Evolutionary conservation across 1,140 invertebrate species (phyloP).

Genomic region (Drosophila melanogaster): Release_6_plus_ISO1_MT NT_037436.4:15120501-15121000

Average conservation of each 20-base stretch:
- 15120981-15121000: no score
- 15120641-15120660: conserved; percentile 89
- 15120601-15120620: conserved; percentile 92
- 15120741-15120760: conserved; percentile 87
- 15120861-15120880: conserved; percentile 81
- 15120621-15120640: conserved; percentile 90
- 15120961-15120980: neutral
- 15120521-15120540: conserved; percentile 71
- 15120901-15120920: conserved; percentile 86
- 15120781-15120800: conserved; percentile 92
- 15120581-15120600: conserved; percentile 91
- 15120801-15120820: conserved; percentile 89
- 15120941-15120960: conserved; percentile 86
- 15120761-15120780: conserved; percentile 87
- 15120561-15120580: conserved; percentile 82
- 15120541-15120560: conserved; percentile 75
- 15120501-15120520: conserved; percentile 86
- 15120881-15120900: conserved; percentile 12
- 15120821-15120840: conserved; percentile 88
- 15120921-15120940: conserved; percentile 90
- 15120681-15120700: conserved; percentile 90
- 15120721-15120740: conserved; percentile 89
- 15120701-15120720: conserved; percentile 89
- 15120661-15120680: conserved; percentile 90
- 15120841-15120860: conserved; percentile 88